These are phyloP conservation scores for Ophiodon elongatus DNA, from an alignment of 2,113 vertebrate genomes.

Conservation along the genomic window DNA sequence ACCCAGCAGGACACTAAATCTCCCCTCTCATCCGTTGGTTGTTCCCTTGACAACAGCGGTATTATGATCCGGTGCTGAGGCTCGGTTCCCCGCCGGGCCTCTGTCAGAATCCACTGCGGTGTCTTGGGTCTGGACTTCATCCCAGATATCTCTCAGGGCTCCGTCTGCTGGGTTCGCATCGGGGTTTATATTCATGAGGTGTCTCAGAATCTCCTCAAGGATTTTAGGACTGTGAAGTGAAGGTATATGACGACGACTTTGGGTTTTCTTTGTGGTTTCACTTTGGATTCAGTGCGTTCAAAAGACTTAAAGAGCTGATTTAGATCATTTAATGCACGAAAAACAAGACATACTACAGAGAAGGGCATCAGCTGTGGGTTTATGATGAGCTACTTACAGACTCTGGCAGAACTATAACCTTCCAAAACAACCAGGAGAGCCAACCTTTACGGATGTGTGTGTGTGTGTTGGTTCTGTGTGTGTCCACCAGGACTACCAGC, in stretches of 20 bases:
- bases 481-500: slow-evolving; percentile 91
- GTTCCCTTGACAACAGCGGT: slow-evolving; percentile 16
- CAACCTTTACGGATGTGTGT: no score
- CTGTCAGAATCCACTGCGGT: neutral
- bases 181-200: neutral
- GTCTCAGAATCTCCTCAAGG: slow-evolving; percentile 12
- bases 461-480: neutral
- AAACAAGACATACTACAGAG: neutral
- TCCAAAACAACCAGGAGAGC: neutral
- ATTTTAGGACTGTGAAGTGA: neutral
- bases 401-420: neutral
- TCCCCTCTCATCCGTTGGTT: neutral
- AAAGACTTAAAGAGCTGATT: neutral
- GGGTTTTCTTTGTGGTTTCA: slow-evolving; percentile 18
- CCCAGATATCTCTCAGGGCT: neutral
- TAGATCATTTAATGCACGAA: neutral
- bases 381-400: neutral
- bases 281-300: neutral
- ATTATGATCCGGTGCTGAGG: no score
- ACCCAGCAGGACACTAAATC: slow-evolving; percentile 36
- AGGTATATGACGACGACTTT: slow-evolving; percentile 4
- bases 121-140: neutral
- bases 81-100: neutral
- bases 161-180: slow-evolving; percentile 2
- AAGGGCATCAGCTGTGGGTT: neutral